Conservation (phyloP, 1,140 invertebrate species). For the Leguminivora glycinivorella region DNA sequence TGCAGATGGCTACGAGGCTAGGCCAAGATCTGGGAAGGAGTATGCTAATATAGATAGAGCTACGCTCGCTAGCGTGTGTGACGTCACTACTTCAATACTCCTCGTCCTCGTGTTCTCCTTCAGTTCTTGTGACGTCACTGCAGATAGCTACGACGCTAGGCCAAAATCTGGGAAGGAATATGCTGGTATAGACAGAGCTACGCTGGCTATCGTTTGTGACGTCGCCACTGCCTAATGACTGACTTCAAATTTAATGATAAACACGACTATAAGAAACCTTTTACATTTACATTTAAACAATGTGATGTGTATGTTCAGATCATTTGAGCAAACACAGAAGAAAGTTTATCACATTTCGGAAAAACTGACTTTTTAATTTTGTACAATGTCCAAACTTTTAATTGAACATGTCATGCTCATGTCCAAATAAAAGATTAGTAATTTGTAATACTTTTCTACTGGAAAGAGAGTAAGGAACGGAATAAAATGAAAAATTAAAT, state of each 20-base stretch:
- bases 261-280: no score
- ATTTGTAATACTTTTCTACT: neutral
- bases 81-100: slow-evolving; percentile 30
- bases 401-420: slow-evolving; percentile 87
- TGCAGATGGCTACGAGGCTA: slow-evolving; percentile 82
- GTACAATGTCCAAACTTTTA: neutral
- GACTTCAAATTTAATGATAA: no score
- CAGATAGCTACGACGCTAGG: slow-evolving; percentile 83
- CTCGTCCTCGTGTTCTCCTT: no score
- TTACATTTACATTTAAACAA: no score
- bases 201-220: slow-evolving; percentile 64
- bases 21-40: slow-evolving; percentile 92
- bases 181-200: slow-evolving; percentile 86
- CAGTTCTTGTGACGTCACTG: slow-evolving; percentile 84
- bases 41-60: slow-evolving; percentile 89
- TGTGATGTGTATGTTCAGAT: no score
- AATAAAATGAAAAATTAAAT: neutral
- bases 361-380: no score
- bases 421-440: slow-evolving; percentile 78
- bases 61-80: slow-evolving; percentile 68
- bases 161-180: slow-evolving; percentile 93
- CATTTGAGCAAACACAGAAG: no score
- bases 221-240: no score
- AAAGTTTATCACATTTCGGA: no score
- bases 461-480: neutral